Evolutionary conservation across 53 echinoderm and acorn worm species (phyloP).

Genomic region (Zoroaster sp.): DNA sequence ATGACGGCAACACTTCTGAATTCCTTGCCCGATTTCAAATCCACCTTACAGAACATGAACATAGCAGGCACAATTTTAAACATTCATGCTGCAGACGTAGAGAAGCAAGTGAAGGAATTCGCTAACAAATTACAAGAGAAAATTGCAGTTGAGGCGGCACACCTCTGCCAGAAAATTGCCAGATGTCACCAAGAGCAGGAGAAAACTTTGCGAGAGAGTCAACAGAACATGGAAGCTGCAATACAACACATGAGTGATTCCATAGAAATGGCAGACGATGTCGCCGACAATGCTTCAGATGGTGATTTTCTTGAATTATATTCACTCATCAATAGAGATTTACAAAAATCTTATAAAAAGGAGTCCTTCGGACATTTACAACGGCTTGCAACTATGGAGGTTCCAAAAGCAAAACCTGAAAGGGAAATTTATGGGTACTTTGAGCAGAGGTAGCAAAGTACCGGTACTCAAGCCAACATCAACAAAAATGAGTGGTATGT

Average conservation of each 20-base stretch:
- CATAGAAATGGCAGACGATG: neutral
- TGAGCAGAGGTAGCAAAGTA: too few relatives aligned
- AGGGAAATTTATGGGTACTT: neutral
- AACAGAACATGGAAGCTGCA: neutral
- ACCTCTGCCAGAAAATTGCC: neutral
- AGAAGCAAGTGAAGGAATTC: neutral
- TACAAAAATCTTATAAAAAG: neutral
- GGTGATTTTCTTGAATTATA: neutral
- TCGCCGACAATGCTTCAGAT: neutral
- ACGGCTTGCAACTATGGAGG: neutral
- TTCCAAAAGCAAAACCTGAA: neutral
- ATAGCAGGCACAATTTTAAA: too few relatives aligned
- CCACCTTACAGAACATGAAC: neutral
- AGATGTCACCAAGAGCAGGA: neutral
- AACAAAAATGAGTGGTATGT: too few relatives aligned
- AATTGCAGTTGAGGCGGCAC: neutral
- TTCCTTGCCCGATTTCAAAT: neutral
- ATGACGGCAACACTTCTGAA: neutral
- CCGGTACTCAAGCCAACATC: too few relatives aligned
- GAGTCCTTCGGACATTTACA: neutral
- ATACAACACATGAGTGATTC: neutral
- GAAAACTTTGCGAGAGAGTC: neutral
- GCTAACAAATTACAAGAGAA: neutral
- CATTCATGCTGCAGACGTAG: neutral
- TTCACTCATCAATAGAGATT: neutral